Evolutionary conservation across 2,113 vertebrate genomes (phyloP).

Genomic region (Tinamus guttatus): DNA sequence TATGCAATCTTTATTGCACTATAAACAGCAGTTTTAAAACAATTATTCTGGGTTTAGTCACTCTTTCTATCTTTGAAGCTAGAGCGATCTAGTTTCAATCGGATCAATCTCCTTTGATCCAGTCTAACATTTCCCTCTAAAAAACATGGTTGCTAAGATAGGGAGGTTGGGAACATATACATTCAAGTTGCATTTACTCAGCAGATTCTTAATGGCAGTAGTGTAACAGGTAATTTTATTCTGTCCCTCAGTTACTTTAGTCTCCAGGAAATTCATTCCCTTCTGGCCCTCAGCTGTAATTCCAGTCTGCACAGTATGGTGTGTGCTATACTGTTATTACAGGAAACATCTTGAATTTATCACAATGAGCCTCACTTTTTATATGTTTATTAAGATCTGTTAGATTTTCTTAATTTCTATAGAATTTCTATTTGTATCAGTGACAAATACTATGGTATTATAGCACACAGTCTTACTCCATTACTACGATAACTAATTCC

Average conservation of each 20-base stretch:
- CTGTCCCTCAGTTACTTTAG: not conserved
- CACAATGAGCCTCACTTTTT: not conserved
- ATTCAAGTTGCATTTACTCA: not conserved
- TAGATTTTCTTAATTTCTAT: not conserved
- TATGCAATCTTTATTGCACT: not conserved
- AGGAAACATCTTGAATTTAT: not conserved
- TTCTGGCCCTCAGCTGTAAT: not conserved
- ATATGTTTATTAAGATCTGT: not conserved
- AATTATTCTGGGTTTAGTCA: not conserved
- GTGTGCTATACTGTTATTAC: not conserved
- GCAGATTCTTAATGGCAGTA: not conserved
- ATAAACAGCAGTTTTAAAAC: not conserved
- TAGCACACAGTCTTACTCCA: not conserved
- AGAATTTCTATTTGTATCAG: not conserved
- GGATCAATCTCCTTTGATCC: not conserved
- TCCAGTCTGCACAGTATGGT: not conserved
- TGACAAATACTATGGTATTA: not conserved
- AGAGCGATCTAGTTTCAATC: not conserved
- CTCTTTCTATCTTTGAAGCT: not conserved
- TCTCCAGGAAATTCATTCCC: not conserved
- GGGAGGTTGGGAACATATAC: not conserved
- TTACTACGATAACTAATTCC: not conserved
- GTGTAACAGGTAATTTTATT: not conserved
- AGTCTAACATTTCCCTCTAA: not conserved
- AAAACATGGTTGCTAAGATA: constrained; percentile 1